Evolutionary conservation across 2,113 vertebrate species (phyloP).

Genomic region (Lophius piscatorius): DNA sequence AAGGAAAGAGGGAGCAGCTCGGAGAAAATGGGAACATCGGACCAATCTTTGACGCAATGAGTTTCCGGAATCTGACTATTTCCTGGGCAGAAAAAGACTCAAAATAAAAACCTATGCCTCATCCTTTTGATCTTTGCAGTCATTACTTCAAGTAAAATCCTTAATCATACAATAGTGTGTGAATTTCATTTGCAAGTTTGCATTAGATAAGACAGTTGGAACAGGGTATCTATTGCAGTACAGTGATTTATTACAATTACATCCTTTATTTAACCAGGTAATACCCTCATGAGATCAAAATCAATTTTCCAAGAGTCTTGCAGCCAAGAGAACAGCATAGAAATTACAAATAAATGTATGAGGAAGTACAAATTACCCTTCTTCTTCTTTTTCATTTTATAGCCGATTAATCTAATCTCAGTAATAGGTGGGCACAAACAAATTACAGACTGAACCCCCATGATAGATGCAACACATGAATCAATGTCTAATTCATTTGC

Average conservation of each 20-base stretch:
- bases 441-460: slow-evolving; percentile 16
- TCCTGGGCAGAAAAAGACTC: too few species aligned
- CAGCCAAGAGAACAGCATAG: too few species aligned
- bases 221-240: neutral
- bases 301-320: too few species aligned
- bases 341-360: too few species aligned
- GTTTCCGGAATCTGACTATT: too few species aligned
- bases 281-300: too few species aligned
- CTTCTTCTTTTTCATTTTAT: neutral
- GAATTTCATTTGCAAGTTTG: neutral
- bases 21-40: slow-evolving; percentile 7
- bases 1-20: slow-evolving; percentile 10
- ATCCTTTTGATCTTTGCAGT: too few species aligned
- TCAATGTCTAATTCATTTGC: slow-evolving; percentile 33
- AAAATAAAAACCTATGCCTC: too few species aligned
- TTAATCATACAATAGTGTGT: neutral
- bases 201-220: neutral
- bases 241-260: neutral
- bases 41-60: too few species aligned
- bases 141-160: neutral
- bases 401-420: neutral
- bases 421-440: neutral
- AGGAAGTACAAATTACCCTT: too few species aligned
- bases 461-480: slow-evolving; percentile 27
- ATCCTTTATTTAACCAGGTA: too few species aligned